These are phyloP conservation scores for Caenorhabditis drosophilae DNA, from an alignment of 2,888 invertebrate species.

Conservation along the genomic window DNA sequence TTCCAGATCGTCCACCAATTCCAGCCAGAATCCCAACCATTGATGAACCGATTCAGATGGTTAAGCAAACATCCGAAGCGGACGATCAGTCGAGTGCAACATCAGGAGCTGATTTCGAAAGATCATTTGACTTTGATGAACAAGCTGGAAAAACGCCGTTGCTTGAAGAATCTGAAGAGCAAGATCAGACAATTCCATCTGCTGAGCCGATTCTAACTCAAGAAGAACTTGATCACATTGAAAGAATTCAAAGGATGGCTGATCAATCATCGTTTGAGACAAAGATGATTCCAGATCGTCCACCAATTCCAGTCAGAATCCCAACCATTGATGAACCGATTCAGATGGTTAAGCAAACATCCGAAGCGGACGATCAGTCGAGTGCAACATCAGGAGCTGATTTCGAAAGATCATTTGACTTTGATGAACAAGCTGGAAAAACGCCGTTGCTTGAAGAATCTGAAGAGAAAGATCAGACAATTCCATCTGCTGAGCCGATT, in stretches of 20 bases:
- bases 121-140: background rate
- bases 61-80: background rate
- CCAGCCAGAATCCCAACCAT: background rate
- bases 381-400: conserved; percentile 4
- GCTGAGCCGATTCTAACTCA: background rate
- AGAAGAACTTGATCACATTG: conserved; percentile 28
- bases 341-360: conserved; percentile 1
- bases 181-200: background rate
- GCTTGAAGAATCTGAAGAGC: background rate
- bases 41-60: background rate
- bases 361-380: background rate
- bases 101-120: conserved; percentile 1
- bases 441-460: conserved; percentile 13
- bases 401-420: conserved; percentile 20
- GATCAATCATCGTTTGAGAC: conserved; percentile 6
- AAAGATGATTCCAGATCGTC: background rate
- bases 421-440: background rate
- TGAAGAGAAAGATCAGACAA: background rate
- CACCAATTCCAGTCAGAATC: conserved; percentile 1
- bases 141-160: background rate
- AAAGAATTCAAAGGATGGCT: conserved; percentile 19
- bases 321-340: background rate
- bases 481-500: background rate
- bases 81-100: conserved; percentile 1
- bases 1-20: background rate